Conservation (phyloP, 2,888 invertebrate genomes). For the Chorisops tibialis region DNA sequence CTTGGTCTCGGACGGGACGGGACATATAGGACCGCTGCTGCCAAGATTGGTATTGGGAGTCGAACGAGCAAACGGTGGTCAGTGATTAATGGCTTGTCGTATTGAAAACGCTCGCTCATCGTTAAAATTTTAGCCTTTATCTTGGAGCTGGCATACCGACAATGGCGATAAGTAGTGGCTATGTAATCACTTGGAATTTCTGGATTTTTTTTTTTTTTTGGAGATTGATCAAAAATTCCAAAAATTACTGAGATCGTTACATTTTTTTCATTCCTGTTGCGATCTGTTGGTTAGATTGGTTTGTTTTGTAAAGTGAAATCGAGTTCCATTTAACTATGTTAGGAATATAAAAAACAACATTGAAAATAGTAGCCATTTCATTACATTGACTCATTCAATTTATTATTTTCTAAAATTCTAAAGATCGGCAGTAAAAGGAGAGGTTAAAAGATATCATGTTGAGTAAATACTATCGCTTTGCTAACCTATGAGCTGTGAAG, state of each 20-base stretch:
- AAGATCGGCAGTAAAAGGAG: too few relatives aligned
- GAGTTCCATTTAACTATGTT: too few relatives aligned
- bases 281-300: slow-evolving; percentile 1
- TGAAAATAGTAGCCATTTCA: too few relatives aligned
- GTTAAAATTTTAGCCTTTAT: slow-evolving; percentile 25
- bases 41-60: background rate
- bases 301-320: slow-evolving; percentile 17
- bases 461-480: too few relatives aligned
- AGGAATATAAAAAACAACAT: too few relatives aligned
- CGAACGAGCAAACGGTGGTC: slow-evolving; percentile 19
- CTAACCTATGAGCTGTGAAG: too few relatives aligned
- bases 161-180: slow-evolving; percentile 17
- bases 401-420: too few relatives aligned
- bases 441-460: too few relatives aligned
- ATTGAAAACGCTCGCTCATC: slow-evolving; percentile 26
- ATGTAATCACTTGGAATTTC: slow-evolving; percentile 23
- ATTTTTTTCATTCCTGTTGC: background rate
- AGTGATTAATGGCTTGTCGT: slow-evolving; percentile 25
- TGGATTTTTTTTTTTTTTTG: slow-evolving; percentile 6
- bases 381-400: too few relatives aligned
- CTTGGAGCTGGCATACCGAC: background rate
- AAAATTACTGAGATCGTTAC: slow-evolving; percentile 12
- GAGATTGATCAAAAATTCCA: slow-evolving; percentile 16
- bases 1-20: background rate
- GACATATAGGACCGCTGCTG: background rate